phyloP scores from a whole-genome alignment of 2,113 vertebrate genomes.

The Catharus bicknelli region DNA sequence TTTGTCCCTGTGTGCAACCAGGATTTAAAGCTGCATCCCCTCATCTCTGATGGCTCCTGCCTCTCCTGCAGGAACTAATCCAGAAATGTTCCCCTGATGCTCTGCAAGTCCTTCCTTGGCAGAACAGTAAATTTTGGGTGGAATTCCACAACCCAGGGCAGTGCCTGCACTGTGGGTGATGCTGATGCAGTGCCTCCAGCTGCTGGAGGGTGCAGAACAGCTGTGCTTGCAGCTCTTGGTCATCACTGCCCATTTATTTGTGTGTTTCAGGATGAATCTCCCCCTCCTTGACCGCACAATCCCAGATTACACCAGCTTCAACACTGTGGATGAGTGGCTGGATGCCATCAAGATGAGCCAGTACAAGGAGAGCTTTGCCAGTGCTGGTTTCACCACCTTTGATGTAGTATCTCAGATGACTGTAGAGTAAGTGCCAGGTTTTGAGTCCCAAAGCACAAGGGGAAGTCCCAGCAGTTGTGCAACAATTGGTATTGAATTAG shows the following conservation, averaged over 20 bases:
- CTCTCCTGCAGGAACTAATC: neutral
- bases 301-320: constrained; percentile 95
- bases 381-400: constrained; percentile 87
- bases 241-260: neutral
- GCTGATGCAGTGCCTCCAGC: neutral
- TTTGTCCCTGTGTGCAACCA: neutral
- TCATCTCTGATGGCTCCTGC: neutral
- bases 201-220: neutral
- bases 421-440: constrained; percentile 87
- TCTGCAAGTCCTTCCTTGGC: neutral
- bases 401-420: constrained; percentile 93
- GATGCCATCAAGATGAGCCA: constrained; percentile 98
- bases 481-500: neutral
- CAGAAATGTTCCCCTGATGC: neutral
- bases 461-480: neutral
- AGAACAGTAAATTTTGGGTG: neutral
- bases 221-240: accelerated
- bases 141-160: accelerated
- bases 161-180: neutral
- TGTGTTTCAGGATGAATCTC: constrained; percentile 84
- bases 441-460: neutral
- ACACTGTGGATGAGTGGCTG: constrained; percentile 93
- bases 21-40: neutral
- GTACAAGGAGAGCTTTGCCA: constrained; percentile 94
- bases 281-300: constrained; percentile 92